These are phyloP conservation scores for Ctena decussata DNA, from an alignment of 2,888 invertebrate species.

Conservation along the genomic window DNA sequence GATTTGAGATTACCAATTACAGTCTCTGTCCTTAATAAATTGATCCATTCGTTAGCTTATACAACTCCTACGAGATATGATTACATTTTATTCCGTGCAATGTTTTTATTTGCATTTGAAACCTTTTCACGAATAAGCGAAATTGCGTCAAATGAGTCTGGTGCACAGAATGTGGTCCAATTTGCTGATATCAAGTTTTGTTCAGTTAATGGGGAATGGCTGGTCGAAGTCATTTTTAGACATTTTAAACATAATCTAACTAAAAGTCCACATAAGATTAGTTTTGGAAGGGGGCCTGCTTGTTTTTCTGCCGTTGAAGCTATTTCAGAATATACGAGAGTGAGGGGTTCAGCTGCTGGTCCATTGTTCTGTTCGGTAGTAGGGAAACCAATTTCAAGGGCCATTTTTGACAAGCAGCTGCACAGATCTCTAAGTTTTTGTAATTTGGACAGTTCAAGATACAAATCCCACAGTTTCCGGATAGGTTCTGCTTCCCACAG, in stretches of 20 bases:
- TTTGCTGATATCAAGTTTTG: not conserved
- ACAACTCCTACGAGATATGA: not conserved
- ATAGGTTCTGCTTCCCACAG: not conserved
- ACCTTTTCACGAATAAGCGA: not conserved
- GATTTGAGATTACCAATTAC: not conserved
- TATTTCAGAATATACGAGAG: not conserved
- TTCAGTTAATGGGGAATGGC: not conserved
- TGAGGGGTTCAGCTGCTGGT: not conserved
- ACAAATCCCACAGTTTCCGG: not conserved
- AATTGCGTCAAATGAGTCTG: not conserved
- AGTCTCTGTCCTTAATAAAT: not conserved
- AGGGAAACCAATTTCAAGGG: not conserved
- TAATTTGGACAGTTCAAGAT: not conserved
- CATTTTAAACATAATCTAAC: not conserved
- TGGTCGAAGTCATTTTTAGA: not conserved
- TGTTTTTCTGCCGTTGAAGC: not conserved
- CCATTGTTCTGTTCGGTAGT: not conserved
- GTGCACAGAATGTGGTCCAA: not conserved
- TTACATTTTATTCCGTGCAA: not conserved
- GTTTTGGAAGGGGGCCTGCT: not conserved
- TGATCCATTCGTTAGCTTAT: not conserved
- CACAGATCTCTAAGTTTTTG: not conserved
- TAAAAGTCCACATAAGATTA: not conserved
- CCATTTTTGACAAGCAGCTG: not conserved
- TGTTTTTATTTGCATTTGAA: not conserved